Base-by-base conservation (phyloP, 35 echinoderm and acorn worm genomes). In the Hemicentrotus pulcherrimus region DNA sequence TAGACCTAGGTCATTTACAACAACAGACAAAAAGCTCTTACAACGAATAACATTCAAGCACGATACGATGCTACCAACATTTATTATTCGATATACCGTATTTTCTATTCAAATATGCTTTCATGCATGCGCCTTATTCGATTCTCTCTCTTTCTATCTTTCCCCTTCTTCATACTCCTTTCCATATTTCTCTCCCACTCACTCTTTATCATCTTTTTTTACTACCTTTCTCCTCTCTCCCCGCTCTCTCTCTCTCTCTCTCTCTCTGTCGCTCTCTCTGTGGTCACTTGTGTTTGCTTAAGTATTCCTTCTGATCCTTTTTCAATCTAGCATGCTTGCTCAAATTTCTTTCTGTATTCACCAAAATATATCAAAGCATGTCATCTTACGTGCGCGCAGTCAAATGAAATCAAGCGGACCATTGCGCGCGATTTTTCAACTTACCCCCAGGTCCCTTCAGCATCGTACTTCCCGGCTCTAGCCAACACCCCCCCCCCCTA, bases 361-460 rank as follows among this genome's bases (percentile, higher is more conserved):
- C 32, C 14, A 19, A 90, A 90, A 90, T 45, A 90, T 33, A 90
- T 90, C 32, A 90, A 90, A 90, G 88, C 32, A 90, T 90, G 88
- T 90, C 88, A 30, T 90, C 88, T 90, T 90, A 90, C 88, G 88
- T 90, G 88, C 46, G 88, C 32, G 88, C 88, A 90, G 88, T 90
- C 88, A 32, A 45, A 90, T 47, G 88, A 90, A 47, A 47, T 90
- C 32, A 90, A 90, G 88, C 88, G 88, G 32, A 90, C 88, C 88
- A 90, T 24, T 90, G 88, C 32, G 46, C 88, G 88, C 88, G 46
- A 45, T 90, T 90, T 86, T 90, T 90, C 88, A 90, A 15, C 88
- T 33, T 35, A 33, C 46, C 88, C 88, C 33, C 31, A 28, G 88
- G 88, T 90, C 88, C 24, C 19, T 90, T 90, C 52, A 14, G 52